Base-by-base conservation (phyloP, 2,888 invertebrate species). In the Cephus sareptanus region DNA sequence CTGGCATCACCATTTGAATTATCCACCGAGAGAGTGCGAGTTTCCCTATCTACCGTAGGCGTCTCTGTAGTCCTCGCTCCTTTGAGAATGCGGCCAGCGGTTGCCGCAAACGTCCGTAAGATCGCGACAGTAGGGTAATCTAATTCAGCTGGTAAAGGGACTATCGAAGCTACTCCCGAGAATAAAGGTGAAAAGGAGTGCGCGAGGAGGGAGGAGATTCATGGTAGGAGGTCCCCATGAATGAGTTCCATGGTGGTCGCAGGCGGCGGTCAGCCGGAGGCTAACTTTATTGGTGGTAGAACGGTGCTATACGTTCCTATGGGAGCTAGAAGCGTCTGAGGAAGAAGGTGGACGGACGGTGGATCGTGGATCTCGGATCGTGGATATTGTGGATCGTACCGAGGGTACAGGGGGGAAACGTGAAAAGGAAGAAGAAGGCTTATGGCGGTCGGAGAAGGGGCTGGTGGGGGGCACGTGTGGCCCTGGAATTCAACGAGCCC, bases 151-250 rank as follows among this genome's bases (percentile, higher is more conserved):
- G 15, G 40, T 40, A 40, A 40, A 6, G 40, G 40, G 40, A 15
- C 15, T 15, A 6, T 40, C 40, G 40, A 0, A 40, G 40, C 40
- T 15, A 40, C 40, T 15, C 15, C 1, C 6, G 40, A 15, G 40
- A 15, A 40, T 40, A 40, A 40, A 75, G n/a, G 70, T 6, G 15
- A 37, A 69, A 74, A 79, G 77, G 76, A 77, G 79, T 69, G 71
- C 74, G 79, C 75, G 73, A 76, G 69, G 35, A 56, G 4, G 31
- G 70, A 86, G 85, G 88, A 91, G 89, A 90, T 89, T 91, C 92
- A 88, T 92, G 91, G 92, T 93, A 93, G 93, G 93, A 93, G 93
- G 93, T 93, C 93, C 89, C 87, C 92, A 93, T 93, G 93, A 93
- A 93, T 93, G 93, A 93, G 92, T 90, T 89, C 89, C 89, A 89